phyloP scores from a whole-genome alignment of 2,797 vertebrate genomes.

The Microtus obscurus region DNA sequence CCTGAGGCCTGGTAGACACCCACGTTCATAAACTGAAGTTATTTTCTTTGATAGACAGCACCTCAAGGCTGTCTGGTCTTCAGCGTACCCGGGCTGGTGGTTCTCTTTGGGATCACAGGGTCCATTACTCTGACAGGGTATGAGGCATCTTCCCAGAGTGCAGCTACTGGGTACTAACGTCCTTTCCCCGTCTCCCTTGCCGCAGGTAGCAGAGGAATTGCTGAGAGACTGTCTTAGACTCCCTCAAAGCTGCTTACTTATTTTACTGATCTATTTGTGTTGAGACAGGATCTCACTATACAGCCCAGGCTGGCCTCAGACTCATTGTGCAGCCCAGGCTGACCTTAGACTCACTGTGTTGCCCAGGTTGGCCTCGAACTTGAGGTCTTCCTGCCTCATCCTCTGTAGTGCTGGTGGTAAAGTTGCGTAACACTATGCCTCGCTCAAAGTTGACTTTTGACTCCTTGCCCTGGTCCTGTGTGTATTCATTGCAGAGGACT shows the following conservation, averaged over 20 bases:
- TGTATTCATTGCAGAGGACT: background rate
- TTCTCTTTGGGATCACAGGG: background rate
- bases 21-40: background rate
- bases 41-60: constrained; percentile 33
- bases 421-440: background rate
- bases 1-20: background rate
- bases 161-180: background rate
- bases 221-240: background rate
- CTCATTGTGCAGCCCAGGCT: background rate
- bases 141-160: background rate
- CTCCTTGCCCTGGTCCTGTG: background rate
- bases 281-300: background rate
- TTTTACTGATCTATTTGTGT: background rate
- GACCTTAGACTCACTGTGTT: background rate
- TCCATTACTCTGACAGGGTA: background rate
- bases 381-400: background rate
- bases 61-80: background rate
- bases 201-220: background rate
- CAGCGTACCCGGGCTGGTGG: background rate
- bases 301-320: background rate
- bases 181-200: background rate
- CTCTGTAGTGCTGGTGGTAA: background rate
- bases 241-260: background rate
- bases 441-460: background rate
- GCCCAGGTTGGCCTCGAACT: background rate